Percentiles rank a stretch among this genome's conserved stretches.
These are phyloP conservation scores for Meda fulgida DNA, from an alignment of 2,797 vertebrate species.

Conservation along the genomic window DNA sequence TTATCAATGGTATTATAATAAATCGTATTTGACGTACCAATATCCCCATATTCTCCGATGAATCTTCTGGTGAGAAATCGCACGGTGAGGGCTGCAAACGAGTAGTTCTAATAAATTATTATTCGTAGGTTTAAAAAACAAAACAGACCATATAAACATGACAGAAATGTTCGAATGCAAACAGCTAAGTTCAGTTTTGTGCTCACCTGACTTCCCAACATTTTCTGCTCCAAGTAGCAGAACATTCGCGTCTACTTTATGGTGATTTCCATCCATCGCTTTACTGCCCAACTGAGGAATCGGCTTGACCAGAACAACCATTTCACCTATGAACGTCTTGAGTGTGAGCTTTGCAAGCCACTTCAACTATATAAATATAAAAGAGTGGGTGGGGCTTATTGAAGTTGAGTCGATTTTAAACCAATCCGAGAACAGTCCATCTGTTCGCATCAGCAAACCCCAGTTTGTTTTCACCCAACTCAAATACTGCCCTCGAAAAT, in stretches of 20 bases:
- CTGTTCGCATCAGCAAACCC: neutral
- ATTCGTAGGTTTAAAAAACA: neutral
- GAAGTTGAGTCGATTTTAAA: neutral
- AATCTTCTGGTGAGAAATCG: slow-evolving; percentile 74
- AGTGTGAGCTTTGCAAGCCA: neutral
- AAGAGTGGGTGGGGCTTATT: neutral
- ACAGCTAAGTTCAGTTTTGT: too few relatives aligned
- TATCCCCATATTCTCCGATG: slow-evolving; percentile 76
- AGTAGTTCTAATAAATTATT: neutral
- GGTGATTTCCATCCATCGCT: slow-evolving; percentile 65
- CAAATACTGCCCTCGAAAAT: neutral
- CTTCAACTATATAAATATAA: slow-evolving; percentile 14
- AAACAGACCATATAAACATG: neutral
- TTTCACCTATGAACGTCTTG: slow-evolving; percentile 37
- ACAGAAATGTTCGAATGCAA: neutral
- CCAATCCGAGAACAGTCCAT: slow-evolving; percentile 27
- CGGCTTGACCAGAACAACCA: slow-evolving; percentile 69
- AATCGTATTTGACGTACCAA: slow-evolving; percentile 64
- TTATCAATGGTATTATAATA: neutral
- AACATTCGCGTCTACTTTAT: slow-evolving; percentile 73
- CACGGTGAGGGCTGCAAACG: slow-evolving; percentile 71
- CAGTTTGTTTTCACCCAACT: neutral
- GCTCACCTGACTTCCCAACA: slow-evolving; percentile 76
- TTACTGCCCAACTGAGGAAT: slow-evolving; percentile 56
- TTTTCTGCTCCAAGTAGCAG: slow-evolving; percentile 74